Percentiles rank a stretch among this genome's conserved stretches.
phyloP scores from a whole-genome alignment of 2,113 vertebrate genomes.

The Himantopus leucocephalus region DNA sequence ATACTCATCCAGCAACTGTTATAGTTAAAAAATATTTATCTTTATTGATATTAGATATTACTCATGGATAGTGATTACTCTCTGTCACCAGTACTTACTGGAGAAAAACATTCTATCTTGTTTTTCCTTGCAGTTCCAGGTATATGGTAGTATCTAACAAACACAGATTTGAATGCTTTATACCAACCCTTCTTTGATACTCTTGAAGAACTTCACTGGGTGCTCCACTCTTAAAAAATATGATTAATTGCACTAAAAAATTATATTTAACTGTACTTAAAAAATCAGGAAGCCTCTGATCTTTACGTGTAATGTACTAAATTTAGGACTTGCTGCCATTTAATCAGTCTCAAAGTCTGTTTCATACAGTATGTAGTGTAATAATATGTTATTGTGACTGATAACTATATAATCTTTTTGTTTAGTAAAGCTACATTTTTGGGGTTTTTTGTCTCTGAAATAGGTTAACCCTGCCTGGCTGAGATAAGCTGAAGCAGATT shows the following conservation, averaged over 20 bases:
- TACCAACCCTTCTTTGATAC: neutral
- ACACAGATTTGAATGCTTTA: neutral
- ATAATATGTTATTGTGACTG: neutral
- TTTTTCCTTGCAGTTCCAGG: neutral
- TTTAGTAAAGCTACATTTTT: neutral
- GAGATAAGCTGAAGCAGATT: neutral
- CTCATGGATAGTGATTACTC: neutral
- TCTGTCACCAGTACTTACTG: neutral
- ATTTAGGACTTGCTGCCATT: neutral
- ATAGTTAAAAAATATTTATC: neutral
- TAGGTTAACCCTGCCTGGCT: neutral
- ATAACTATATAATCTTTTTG: neutral
- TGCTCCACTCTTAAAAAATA: neutral
- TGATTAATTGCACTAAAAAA: neutral
- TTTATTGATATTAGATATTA: neutral
- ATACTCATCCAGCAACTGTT: neutral
- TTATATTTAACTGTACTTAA: neutral
- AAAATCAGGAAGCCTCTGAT: neutral
- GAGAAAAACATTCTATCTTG: neutral
- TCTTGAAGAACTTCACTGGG: neutral
- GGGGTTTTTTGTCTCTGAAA: neutral
- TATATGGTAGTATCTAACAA: neutral
- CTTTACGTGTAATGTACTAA: neutral
- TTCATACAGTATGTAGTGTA: neutral
- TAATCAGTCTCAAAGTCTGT: neutral